phyloP scores from a whole-genome alignment of 1,140 invertebrate genomes.

The Lepidurus arcticus region DNA sequence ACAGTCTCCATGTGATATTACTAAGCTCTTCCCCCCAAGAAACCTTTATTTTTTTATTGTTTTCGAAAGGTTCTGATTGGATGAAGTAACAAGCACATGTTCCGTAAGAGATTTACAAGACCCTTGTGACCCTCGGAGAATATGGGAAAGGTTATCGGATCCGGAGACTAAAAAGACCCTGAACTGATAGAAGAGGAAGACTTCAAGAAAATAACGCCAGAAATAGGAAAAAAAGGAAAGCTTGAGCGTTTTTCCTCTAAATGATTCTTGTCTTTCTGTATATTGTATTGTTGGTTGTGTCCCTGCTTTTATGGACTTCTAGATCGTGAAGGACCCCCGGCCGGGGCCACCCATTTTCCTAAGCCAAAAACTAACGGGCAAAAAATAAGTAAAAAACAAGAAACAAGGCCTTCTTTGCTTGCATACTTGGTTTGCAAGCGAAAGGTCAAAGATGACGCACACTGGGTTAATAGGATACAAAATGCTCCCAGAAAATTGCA shows the following conservation, averaged over 20 bases:
- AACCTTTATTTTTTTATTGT: not conserved
- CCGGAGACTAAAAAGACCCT: not conserved
- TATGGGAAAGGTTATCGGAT: not conserved
- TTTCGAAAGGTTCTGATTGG: not conserved
- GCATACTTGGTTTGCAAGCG: not conserved
- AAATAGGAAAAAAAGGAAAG: not conserved
- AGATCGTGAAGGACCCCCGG: constrained; percentile 17
- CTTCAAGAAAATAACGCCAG: not conserved
- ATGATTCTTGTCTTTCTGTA: not conserved
- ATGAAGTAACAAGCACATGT: not conserved
- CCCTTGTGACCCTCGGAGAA: not conserved
- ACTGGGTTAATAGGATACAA: not conserved
- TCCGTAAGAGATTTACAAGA: not conserved
- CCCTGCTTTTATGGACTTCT: not conserved
- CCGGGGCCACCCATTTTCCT: not conserved
- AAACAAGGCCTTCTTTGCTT: not conserved
- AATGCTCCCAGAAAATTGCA: not conserved
- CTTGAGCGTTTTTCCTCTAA: not conserved
- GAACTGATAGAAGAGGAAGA: not conserved
- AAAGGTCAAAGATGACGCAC: constrained; percentile 18
- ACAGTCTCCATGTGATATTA: no score
- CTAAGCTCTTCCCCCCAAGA: no score
- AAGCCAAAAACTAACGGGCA: not conserved
- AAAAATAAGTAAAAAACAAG: not conserved
- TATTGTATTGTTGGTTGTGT: not conserved